Percentiles rank a stretch among this genome's conserved stretches.
These are phyloP conservation scores for Pantherophis alleghaniensis DNA, from an alignment of 2,797 vertebrate species.

Conservation along the genomic window DNA sequence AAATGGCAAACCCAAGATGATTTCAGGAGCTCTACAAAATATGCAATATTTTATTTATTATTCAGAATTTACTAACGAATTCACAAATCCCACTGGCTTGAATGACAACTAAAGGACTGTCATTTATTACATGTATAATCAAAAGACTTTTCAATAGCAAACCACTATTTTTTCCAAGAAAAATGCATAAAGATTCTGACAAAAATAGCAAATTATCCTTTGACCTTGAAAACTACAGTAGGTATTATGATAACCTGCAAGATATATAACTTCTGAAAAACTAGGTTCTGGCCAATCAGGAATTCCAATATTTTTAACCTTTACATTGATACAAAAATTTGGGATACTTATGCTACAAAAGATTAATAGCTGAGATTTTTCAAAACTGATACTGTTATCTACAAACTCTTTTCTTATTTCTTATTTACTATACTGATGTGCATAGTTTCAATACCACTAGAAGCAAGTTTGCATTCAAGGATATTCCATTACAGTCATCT, in stretches of 20 bases:
- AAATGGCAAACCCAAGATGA: constrained; percentile 94
- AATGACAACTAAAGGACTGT: background rate
- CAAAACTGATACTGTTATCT: background rate
- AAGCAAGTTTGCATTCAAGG: background rate
- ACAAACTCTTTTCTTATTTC: background rate
- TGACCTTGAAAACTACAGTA: background rate
- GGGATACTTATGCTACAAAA: background rate
- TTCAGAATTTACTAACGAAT: background rate
- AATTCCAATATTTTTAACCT: background rate
- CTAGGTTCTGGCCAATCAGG: background rate
- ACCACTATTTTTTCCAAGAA: background rate
- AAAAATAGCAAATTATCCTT: background rate
- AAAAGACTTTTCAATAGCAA: background rate
- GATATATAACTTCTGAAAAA: background rate
- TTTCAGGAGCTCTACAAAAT: constrained; percentile 90
- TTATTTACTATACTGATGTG: rapidly evolving
- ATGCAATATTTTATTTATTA: background rate
- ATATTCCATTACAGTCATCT: background rate
- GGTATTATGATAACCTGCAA: background rate
- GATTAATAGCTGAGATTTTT: background rate
- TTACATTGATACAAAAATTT: background rate
- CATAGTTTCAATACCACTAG: rapidly evolving
- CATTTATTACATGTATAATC: background rate
- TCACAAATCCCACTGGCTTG: background rate
- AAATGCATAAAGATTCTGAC: background rate